Conservation (phyloP, 2,888 invertebrate genomes). For the Athripsodes cinereus region DNA sequence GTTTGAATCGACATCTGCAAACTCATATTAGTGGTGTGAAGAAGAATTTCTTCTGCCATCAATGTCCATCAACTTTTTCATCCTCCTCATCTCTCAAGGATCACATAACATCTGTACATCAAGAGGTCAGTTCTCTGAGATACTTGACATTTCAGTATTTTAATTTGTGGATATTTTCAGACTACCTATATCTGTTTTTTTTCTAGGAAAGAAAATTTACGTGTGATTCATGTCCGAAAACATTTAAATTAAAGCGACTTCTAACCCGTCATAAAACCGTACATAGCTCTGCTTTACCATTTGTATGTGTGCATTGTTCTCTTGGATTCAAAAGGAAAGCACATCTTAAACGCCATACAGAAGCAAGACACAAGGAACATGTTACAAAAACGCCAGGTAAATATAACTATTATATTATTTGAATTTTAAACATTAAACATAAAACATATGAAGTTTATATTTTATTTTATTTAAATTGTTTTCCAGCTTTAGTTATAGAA, state of each 20-base stretch:
- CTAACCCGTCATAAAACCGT: conserved; percentile 19
- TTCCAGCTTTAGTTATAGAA: no score
- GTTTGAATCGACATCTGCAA: conserved; percentile 17
- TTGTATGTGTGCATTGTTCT: conserved; percentile 21
- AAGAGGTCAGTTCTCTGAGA: conserved; percentile 20
- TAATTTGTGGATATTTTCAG: not conserved
- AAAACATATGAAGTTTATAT: not conserved
- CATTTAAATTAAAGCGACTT: conserved; percentile 21
- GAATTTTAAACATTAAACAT: no score
- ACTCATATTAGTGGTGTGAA: conserved; percentile 5
- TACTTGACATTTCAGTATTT: not conserved
- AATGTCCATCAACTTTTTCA: conserved; percentile 20
- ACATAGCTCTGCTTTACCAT: conserved; percentile 12
- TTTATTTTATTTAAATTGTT: conserved; percentile 4
- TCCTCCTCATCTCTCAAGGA: conserved; percentile 13
- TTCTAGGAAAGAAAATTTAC: conserved; percentile 20
- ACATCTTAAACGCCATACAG: conserved; percentile 18
- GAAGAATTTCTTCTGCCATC: conserved; percentile 18
- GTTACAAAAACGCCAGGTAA: conserved; percentile 15
- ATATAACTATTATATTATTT: not conserved
- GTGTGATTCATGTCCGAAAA: conserved; percentile 21
- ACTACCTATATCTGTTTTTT: not conserved
- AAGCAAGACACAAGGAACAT: conserved; percentile 22
- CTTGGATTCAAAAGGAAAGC: conserved; percentile 18
- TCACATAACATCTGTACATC: conserved; percentile 18